Conservation (phyloP, 2,113 vertebrate species). For the Balaeniceps rex region DNA sequence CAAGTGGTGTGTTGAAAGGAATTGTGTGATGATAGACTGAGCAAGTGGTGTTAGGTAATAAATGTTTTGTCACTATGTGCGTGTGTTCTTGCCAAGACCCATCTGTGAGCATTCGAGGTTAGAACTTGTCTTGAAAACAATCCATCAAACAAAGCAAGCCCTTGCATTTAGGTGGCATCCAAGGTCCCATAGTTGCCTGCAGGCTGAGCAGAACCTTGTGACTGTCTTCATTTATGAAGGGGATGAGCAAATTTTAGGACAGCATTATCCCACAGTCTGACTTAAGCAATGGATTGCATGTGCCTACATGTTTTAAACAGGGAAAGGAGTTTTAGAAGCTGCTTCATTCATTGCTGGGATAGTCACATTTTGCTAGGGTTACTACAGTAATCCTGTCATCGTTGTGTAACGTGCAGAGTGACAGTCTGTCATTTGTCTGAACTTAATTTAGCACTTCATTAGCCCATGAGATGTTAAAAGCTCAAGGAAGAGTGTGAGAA, state of each 20-base stretch:
- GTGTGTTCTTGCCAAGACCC: background rate
- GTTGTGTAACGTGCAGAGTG: background rate
- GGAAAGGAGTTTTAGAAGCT: background rate
- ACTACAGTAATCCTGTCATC: slow-evolving; percentile 4
- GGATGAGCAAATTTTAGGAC: background rate
- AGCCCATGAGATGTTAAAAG: slow-evolving; percentile 47
- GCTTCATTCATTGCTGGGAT: background rate
- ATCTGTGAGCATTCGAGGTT: background rate
- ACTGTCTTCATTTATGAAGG: background rate
- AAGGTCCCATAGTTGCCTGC: background rate
- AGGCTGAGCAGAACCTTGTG: background rate
- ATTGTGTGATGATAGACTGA: background rate
- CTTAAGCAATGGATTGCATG: background rate
- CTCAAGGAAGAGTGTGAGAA: slow-evolving; percentile 29
- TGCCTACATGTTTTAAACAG: background rate
- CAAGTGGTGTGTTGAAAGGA: background rate
- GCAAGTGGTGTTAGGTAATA: background rate
- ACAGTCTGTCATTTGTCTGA: slow-evolving; percentile 5
- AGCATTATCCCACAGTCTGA: background rate
- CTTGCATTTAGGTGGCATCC: background rate
- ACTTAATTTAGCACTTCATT: slow-evolving; percentile 70
- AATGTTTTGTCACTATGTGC: background rate
- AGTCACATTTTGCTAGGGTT: background rate
- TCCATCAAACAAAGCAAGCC: background rate
- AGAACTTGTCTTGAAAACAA: background rate